A percentile compares a stretch with the other conserved stretches of the same genome.
Evolutionary conservation across 1,140 invertebrate genomes (phyloP).

Genomic region (Tetraneura akinire): DNA sequence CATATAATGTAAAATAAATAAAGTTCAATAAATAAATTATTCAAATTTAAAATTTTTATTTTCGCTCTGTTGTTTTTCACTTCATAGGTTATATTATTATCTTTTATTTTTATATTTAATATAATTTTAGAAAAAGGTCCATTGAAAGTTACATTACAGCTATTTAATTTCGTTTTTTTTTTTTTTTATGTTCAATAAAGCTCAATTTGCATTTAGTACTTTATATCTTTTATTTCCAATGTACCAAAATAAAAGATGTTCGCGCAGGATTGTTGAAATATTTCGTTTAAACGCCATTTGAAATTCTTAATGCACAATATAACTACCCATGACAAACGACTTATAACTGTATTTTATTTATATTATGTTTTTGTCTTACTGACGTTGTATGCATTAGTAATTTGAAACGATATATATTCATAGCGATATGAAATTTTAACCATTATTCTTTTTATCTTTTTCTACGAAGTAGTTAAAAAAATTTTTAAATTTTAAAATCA

Average conservation of each 20-base stretch:
- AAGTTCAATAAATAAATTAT: too few species aligned
- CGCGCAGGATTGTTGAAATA: background rate
- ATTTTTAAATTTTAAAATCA: too few species aligned
- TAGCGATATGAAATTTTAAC: too few species aligned
- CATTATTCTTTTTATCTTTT: too few species aligned
- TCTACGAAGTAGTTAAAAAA: too few species aligned
- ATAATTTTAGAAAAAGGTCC: too few species aligned
- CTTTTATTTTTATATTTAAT: too few species aligned
- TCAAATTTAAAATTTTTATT: too few species aligned
- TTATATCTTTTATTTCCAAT: background rate
- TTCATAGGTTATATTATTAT: too few species aligned
- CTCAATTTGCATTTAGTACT: background rate
- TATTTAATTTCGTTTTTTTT: background rate
- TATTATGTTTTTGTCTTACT: background rate
- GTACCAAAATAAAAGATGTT: background rate
- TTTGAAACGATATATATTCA: background rate
- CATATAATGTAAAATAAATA: too few species aligned
- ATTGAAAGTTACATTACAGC: too few species aligned
- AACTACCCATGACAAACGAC: slow-evolving; percentile 15
- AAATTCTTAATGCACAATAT: slow-evolving; percentile 25
- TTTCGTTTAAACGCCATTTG: slow-evolving; percentile 7
- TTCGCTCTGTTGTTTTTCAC: too few species aligned
- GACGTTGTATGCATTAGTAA: slow-evolving; percentile 34
- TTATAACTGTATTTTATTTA: slow-evolving; percentile 37
- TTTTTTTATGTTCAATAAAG: background rate